A percentile compares a stretch with the other conserved stretches of the same genome.
Evolutionary conservation across 2,113 vertebrate genomes (phyloP).

Genomic region (Sardina pilchardus): DNA sequence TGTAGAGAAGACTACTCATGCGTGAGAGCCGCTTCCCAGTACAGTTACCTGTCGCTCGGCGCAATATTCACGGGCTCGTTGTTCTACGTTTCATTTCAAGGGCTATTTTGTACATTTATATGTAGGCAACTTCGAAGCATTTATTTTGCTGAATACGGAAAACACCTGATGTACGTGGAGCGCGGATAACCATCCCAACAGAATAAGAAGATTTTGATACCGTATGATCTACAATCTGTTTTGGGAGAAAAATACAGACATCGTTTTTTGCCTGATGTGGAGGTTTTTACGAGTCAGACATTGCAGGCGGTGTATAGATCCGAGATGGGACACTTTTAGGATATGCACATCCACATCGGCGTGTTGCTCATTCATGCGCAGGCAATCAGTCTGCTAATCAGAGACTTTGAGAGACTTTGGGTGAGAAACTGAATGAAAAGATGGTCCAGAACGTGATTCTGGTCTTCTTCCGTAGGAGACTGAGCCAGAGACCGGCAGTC

Average conservation of each 20-base stretch:
- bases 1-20: constrained; percentile 29
- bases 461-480: constrained; percentile 97
- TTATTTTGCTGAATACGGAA: background rate
- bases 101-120: background rate
- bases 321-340: constrained; percentile 54
- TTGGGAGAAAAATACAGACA: background rate
- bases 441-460: constrained; percentile 98
- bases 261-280: constrained; percentile 62
- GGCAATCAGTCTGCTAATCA: constrained; percentile 39
- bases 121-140: background rate
- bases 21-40: background rate
- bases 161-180: background rate
- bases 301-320: constrained; percentile 42
- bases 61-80: background rate
- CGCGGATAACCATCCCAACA: background rate
- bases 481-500: constrained; percentile 95
- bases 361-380: constrained; percentile 41
- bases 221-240: background rate
- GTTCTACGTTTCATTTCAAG: constrained; percentile 30
- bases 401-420: constrained; percentile 41
- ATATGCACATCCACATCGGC: constrained; percentile 56
- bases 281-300: constrained; percentile 41
- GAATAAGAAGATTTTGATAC: background rate
- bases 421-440: constrained; percentile 16
- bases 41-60: background rate